These are phyloP conservation scores for Chionis minor DNA, from an alignment of 2,113 vertebrate genomes.

Conservation along the genomic window DNA sequence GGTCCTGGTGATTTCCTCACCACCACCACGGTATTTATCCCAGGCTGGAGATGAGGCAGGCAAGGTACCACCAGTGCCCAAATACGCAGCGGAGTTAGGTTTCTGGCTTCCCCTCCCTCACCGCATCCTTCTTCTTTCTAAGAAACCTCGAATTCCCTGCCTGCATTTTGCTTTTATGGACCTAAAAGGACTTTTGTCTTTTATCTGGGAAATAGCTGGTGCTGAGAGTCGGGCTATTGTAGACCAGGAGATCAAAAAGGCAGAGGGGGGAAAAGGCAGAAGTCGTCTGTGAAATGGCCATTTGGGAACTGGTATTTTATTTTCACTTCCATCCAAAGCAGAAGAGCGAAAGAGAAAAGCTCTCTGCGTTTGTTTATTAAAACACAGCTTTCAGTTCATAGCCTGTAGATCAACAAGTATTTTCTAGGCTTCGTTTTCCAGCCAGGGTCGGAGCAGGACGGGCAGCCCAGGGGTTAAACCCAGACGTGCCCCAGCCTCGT, in stretches of 20 bases:
- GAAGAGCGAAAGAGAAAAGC: background rate
- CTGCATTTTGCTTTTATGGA: conserved; percentile 47
- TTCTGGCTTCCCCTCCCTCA: background rate
- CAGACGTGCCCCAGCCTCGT: background rate
- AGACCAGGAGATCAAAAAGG: conserved; percentile 41
- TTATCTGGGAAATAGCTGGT: conserved; percentile 67
- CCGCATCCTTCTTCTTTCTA: conserved; percentile 9
- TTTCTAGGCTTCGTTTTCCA: background rate
- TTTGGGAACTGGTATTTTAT: conserved; percentile 57
- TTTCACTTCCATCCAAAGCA: background rate
- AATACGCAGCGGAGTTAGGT: background rate
- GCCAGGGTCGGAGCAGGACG: background rate
- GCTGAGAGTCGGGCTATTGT: conserved; percentile 15
- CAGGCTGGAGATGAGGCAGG: background rate
- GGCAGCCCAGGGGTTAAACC: background rate
- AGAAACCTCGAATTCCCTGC: conserved; percentile 51
- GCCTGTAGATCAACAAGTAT: conserved; percentile 26
- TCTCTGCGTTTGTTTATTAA: conserved; percentile 8
- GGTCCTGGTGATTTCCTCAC: background rate
- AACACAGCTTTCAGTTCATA: background rate
- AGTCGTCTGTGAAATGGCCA: conserved; percentile 4
- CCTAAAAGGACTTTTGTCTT: conserved; percentile 68
- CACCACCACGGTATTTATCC: background rate
- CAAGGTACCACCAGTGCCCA: background rate
- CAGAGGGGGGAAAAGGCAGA: background rate